Base-by-base conservation (phyloP, 2,113 vertebrate species). In the Elephas maximus region DNA sequence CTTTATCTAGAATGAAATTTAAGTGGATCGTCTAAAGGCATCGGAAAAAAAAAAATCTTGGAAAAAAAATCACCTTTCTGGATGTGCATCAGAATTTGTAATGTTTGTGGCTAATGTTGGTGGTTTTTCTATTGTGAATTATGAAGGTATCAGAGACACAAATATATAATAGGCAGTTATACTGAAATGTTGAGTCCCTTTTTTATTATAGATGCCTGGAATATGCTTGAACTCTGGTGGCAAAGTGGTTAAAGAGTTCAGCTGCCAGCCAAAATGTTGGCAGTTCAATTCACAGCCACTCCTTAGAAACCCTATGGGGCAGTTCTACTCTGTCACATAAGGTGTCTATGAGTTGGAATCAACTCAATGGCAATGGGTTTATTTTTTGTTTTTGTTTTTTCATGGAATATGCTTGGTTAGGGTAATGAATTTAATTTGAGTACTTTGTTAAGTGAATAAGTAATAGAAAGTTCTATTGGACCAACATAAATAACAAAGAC, bases 11-110 rank as follows among this genome's bases (percentile, higher is more conserved):
- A 95, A 77, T 45, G 1, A 67, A 73, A 76, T 65, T 21, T 94
- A 33, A 51, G 9, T 84, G 2, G 37, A 14, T 48, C 83, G 3
- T 20, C 21, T 62, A 90, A 28, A 11, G 78, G 0, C 71, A 30
- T 2, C 20, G 2, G 8, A 57, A 57, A 57, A 48, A 48, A 78
- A 30, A 94, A 53, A 95, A 0, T 81, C 30, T 1, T 24, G 3
- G 88, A 53, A 93, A 79, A 30, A 94, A 53, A 96, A 84, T 79
- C 9, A 26, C 23, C 28, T 88, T 93, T 81, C 51, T 7, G 67
- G 3, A 53, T 60, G 8, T 84, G 37, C 1, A 2, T 51, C 4
- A 53, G 26, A 90, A 96, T 79, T 60, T 80, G 1, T 88, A 77
- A 18, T 91, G 24, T 41, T 79, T 84, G 23, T 78, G 41, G 7